Evolutionary conservation across 2,888 invertebrate species (phyloP), one percentile per base, ranked within the genome.

Genomic region (Agapostemon virescens): DNA sequence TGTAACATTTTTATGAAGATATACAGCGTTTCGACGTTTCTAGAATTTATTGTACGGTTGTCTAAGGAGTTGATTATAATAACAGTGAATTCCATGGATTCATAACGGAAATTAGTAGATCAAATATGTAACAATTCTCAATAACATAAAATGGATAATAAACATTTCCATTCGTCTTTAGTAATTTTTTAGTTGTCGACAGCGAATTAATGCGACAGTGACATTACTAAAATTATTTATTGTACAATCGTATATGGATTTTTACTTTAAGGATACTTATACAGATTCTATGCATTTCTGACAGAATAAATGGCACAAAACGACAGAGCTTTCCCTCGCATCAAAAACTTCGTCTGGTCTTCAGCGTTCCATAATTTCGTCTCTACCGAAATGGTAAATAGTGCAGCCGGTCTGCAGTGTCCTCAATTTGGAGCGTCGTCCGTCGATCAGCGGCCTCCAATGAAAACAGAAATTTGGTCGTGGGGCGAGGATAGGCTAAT

Each of bases 391-490:
- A 49, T n/a, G n/a, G 2, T n/a, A 9, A n/a, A n/a, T 4, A 40
- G 38, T 7, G 26, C 17, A 20, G 11, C 4, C n/a, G 13, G 36
- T 63, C n/a, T 45, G 49, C 49, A 64, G 38, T 38, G 64, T 13
- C 64, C 64, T 64, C 38, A 23, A 45, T 45, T 67, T 45, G 45
- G 42, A 67, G 36, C 1, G n/a, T 38, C 38, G 49, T 49, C 49
- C 15, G 64, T 64, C 64, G 11, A 38, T 30, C 72, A 15, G 20
- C 38, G n/a, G 17, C 26, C 15, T n/a, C 49, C 13, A 20, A 42
- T 61, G 9, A 30, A 63, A 63, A 23, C 36, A 64, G 36, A 36
- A 63, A 36, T 52, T 9, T 55, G 15, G 17, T n/a, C 7, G 7
- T 20, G 15, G 9, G 1, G 11, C 11, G 33, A 15, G 36, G 38